phyloP scores from a whole-genome alignment of 2,113 vertebrate species.

The Serilophus lunatus region DNA sequence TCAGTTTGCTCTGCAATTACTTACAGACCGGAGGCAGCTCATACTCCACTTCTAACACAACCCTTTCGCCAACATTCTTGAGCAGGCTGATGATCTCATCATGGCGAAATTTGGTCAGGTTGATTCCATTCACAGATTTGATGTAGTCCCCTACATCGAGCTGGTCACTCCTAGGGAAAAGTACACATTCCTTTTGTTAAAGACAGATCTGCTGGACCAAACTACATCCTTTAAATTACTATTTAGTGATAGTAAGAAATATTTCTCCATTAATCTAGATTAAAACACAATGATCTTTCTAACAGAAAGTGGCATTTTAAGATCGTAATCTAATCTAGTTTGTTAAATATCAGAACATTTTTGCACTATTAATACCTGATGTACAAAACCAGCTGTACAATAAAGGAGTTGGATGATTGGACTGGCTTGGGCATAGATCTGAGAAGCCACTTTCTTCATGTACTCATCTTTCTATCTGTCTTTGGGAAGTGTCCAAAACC shows the following conservation, averaged over 20 bases:
- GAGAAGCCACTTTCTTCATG: not conserved
- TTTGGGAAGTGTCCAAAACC: not conserved
- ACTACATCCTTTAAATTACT: not conserved
- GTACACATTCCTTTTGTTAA: not conserved
- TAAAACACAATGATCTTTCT: not conserved
- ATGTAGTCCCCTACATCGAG: constrained; percentile 97
- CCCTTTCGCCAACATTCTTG: constrained; percentile 95
- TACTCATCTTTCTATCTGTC: not conserved
- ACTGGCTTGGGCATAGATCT: not conserved
- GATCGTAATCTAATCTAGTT: not conserved
- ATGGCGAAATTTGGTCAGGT: constrained; percentile 94
- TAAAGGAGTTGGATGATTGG: not conserved
- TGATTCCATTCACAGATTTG: constrained; percentile 97
- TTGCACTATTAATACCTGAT: not conserved
- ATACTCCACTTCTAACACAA: constrained; percentile 95
- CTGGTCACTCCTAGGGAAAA: constrained; percentile 89
- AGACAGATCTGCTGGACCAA: not conserved
- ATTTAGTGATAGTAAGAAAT: not conserved
- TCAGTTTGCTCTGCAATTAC: constrained; percentile 56
- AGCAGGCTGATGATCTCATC: constrained; percentile 98
- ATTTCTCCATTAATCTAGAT: not conserved
- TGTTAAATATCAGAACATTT: not conserved
- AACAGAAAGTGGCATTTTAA: not conserved
- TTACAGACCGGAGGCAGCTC: constrained; percentile 94
- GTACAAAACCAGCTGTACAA: not conserved